Evolutionary conservation across 2,113 vertebrate genomes (phyloP).

Genomic region (Telmatochromis brichardi): DNA sequence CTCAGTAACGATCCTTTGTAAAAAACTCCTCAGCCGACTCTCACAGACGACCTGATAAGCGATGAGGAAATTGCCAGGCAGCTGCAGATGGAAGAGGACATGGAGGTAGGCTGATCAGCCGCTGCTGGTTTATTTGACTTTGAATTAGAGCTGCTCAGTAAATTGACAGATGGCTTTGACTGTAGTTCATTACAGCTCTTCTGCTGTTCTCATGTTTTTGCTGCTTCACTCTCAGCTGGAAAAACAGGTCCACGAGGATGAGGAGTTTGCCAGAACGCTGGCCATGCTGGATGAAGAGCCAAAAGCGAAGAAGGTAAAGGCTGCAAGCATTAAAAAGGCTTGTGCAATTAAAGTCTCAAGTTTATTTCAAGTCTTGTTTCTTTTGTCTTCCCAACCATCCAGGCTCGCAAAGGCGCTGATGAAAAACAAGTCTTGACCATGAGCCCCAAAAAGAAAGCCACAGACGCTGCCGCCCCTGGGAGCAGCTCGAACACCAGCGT

Average conservation of each 20-base stretch:
- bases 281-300: slow-evolving; percentile 87
- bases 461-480: slow-evolving; percentile 16
- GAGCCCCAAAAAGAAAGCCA: slow-evolving; percentile 48
- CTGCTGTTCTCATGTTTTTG: background rate
- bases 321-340: background rate
- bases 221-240: slow-evolving; percentile 73
- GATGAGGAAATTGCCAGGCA: slow-evolving; percentile 86
- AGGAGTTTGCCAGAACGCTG: slow-evolving; percentile 89
- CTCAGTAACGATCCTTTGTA: background rate
- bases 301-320: slow-evolving; percentile 79
- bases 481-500: background rate
- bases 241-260: slow-evolving; percentile 89
- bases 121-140: background rate
- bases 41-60: slow-evolving; percentile 62
- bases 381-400: background rate
- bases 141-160: background rate
- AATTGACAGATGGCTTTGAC: background rate
- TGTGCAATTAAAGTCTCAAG: background rate
- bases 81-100: slow-evolving; percentile 86
- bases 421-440: slow-evolving; percentile 40
- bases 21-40: slow-evolving; percentile 60
- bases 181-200: background rate
- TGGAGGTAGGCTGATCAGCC: slow-evolving; percentile 72
- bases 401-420: slow-evolving; percentile 75
- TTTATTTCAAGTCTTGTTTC: background rate